Percentiles rank a stretch among this genome's conserved stretches.
These are phyloP conservation scores for Leptopilina syphax DNA, from an alignment of 2,888 invertebrate species.

Conservation along the genomic window DNA sequence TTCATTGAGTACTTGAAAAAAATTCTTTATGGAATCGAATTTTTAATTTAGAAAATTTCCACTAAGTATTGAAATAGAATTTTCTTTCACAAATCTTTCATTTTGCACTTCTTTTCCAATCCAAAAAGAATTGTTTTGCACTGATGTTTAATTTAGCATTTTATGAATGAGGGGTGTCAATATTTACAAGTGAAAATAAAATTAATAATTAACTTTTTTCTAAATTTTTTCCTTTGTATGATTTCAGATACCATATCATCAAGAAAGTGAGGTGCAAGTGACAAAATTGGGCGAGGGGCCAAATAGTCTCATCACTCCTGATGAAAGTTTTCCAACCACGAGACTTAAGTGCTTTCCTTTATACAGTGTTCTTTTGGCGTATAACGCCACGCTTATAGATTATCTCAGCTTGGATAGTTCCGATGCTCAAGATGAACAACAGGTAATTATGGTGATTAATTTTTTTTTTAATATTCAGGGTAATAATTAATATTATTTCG, in stretches of 20 bases:
- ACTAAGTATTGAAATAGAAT: too few relatives aligned
- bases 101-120: too few relatives aligned
- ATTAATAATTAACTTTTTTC: not conserved
- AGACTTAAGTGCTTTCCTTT: constrained; percentile 91
- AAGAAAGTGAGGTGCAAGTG: constrained; percentile 74
- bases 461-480: not conserved
- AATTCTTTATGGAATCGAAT: too few relatives aligned
- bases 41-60: too few relatives aligned
- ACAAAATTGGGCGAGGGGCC: constrained; percentile 74
- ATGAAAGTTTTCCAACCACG: constrained; percentile 76
- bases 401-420: constrained; percentile 83
- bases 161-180: too few relatives aligned
- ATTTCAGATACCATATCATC: constrained; percentile 72
- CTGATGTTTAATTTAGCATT: too few relatives aligned
- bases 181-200: too few relatives aligned
- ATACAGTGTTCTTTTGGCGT: constrained; percentile 88
- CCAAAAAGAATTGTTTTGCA: too few relatives aligned
- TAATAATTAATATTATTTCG: too few relatives aligned
- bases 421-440: constrained; percentile 67
- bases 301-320: constrained; percentile 70
- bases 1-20: too few relatives aligned
- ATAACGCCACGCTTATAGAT: constrained; percentile 84
- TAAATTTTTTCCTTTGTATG: not conserved
- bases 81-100: too few relatives aligned
- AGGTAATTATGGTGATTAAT: constrained; percentile 39